Conservation (phyloP, 2,113 vertebrate genomes). For the Campylomormyrus tamandua region DNA sequence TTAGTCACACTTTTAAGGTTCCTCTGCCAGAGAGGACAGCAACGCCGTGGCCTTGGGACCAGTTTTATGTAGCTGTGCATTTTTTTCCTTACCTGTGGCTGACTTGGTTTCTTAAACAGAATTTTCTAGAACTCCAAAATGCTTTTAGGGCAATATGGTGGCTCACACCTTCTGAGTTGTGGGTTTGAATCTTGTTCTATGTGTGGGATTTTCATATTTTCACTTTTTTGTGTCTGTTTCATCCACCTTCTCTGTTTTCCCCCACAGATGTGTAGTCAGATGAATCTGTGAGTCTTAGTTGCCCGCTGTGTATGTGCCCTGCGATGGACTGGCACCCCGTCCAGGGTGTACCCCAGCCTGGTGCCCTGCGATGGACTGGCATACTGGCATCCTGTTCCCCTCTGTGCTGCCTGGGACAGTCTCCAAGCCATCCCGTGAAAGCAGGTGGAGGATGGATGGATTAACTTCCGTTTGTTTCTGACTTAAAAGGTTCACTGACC, state of each 20-base stretch:
- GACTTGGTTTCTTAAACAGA: background rate
- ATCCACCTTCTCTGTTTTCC: background rate
- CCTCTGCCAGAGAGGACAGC: background rate
- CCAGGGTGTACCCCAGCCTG: too few species aligned
- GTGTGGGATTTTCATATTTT: background rate
- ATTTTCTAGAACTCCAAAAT: background rate
- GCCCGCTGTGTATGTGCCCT: background rate
- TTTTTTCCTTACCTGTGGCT: background rate
- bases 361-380: background rate
- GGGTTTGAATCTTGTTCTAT: background rate
- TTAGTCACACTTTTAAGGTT: background rate
- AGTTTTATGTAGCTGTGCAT: background rate
- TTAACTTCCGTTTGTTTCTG: background rate
- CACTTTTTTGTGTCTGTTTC: background rate
- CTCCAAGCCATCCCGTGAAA: background rate
- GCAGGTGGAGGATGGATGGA: background rate
- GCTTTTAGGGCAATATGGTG: background rate
- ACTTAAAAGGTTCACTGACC: background rate
- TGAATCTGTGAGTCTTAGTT: background rate
- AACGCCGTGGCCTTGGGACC: background rate
- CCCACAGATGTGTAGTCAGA: background rate
- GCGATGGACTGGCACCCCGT: background rate
- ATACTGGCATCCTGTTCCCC: background rate
- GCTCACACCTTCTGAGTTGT: background rate
- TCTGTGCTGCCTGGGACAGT: background rate